phyloP scores from a whole-genome alignment of 2,113 vertebrate species.

The Leptobrachium leishanense region DNA sequence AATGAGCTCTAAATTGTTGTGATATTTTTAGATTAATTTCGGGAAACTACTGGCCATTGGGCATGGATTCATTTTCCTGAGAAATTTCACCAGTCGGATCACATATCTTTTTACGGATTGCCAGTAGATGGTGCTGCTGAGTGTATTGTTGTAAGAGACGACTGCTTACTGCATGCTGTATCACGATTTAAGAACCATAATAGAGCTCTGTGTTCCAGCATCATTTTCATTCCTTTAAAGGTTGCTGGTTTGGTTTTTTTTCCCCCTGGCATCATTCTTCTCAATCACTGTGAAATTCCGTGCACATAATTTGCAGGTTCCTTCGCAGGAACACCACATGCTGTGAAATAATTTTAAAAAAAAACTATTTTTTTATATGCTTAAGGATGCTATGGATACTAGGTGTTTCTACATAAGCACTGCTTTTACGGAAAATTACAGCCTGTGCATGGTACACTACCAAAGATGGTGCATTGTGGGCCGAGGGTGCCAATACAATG shows the following conservation, averaged over 20 bases:
- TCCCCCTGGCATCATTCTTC: not conserved
- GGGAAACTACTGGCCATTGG: not conserved
- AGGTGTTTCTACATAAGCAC: not conserved
- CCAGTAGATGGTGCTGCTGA: constrained; percentile 45
- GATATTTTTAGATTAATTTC: not conserved
- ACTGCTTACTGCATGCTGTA: not conserved
- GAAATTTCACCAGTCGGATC: not conserved
- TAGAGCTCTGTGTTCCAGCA: not conserved
- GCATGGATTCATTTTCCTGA: not conserved
- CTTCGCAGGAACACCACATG: not conserved
- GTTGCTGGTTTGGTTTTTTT: not conserved
- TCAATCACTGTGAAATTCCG: not conserved
- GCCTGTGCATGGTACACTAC: not conserved
- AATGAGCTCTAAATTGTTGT: not conserved
- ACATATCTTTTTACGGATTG: not conserved
- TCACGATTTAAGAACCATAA: not conserved
- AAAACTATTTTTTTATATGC: not conserved
- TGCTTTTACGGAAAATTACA: not conserved
- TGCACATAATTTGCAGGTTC: constrained; percentile 2
- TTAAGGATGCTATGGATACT: not conserved
- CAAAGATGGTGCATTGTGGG: not conserved
- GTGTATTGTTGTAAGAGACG: constrained; percentile 1
- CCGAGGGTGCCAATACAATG: not conserved
- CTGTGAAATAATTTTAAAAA: not conserved
- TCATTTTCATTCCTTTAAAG: not conserved